Base-by-base conservation (phyloP, 2,888 invertebrate species). In the Andricus curvator region DNA sequence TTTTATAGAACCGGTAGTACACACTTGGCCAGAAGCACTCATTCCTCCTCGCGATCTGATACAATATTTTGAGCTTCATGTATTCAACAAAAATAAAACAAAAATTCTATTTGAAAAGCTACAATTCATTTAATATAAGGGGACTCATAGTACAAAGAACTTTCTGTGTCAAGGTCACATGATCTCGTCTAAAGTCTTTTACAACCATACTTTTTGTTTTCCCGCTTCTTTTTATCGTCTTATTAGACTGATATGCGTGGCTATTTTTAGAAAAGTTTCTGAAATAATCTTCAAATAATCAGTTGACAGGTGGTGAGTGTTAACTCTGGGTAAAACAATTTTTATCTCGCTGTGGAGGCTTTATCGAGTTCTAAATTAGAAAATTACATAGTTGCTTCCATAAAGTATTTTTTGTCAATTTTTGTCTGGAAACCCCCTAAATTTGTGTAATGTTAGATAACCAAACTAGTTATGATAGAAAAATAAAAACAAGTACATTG, bases 261-360 rank as follows among this genome's bases (percentile, higher is more conserved):
- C 29, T 70, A 70, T 51, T 29, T 29, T 70, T 70, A 70, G 70
- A 70, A 70, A 70, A 25, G 29, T 25, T 20, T 48, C 48, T 70
- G 44, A 70, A 70, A 51, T 48, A 70, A 70, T 70, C 70, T 70
- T 70, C 25, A 70, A 70, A 70, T 68, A 68, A 70, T 70, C 70
- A 70, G 48, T 70, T 48, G 48, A 25, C 70, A 70, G 70, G 48
- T 70, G 51, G 25, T 48, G 48, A 70, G 48, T 70, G 44, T 60
- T 60, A 60, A n/a, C 56, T 60, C 56, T 25, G 22, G 25, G 51
- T 51, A 44, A 70, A 70, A 70, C 70, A 48, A 70, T 48, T 70
- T 70, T 70, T 70, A 70, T 70, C 70, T 70, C 51, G 51, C 25
- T 25, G 25, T 29, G 51, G 48, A 51, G 48, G 22, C 48, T 48